Evolutionary conservation across 2,797 vertebrate genomes (phyloP).

Genomic region (Pangasius sanitwongsei): DNA sequence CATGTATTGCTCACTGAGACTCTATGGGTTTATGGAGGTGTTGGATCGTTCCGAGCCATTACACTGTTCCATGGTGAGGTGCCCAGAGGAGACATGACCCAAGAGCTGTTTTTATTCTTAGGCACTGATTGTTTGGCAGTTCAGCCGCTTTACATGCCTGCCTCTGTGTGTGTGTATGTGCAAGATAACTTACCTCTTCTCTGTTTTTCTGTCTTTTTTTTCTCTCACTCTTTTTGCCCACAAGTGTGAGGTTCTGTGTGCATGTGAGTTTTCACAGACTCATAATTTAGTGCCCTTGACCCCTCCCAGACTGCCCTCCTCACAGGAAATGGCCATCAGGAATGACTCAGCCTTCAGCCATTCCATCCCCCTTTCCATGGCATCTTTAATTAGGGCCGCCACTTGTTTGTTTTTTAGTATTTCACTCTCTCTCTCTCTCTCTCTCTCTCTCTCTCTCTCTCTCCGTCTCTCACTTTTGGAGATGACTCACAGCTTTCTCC

Average conservation of each 20-base stretch:
- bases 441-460: conserved; percentile 29
- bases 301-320: conserved; percentile 59
- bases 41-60: conserved; percentile 44
- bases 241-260: conserved; percentile 3
- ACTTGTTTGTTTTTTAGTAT: conserved; percentile 66
- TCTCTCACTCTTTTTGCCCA: background rate
- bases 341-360: conserved; percentile 66
- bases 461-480: conserved; percentile 56
- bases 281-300: conserved; percentile 46
- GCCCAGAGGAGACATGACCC: conserved; percentile 10
- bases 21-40: conserved; percentile 12
- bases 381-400: conserved; percentile 68
- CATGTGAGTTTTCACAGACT: conserved; percentile 54
- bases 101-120: conserved; percentile 16
- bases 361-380: conserved; percentile 46
- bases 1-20: conserved; percentile 7
- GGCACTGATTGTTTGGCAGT: background rate
- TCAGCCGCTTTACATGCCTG: background rate
- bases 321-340: conserved; percentile 70
- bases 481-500: conserved; percentile 68
- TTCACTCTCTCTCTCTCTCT: conserved; percentile 35
- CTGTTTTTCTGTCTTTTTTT: background rate
- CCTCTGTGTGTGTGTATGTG: background rate
- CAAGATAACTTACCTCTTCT: background rate
- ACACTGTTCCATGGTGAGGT: conserved; percentile 22